Evolutionary conservation across 92 coral and sea anemone species (phyloP), one percentile per base, ranked within the genome.

Genomic region (Diadumene lineata): DNA sequence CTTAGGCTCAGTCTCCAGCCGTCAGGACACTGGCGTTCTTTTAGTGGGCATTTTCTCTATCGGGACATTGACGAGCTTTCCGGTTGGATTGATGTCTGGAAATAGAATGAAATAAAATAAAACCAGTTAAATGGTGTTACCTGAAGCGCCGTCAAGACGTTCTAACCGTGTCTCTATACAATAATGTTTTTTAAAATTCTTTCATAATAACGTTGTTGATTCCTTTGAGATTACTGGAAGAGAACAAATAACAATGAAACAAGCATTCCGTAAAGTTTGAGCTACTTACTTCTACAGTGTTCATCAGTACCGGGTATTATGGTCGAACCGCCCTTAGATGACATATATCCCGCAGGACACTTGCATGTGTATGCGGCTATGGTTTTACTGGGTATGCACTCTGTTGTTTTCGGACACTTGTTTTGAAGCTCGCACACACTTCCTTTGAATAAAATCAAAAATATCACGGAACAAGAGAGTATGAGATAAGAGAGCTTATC

Each of bases 331-430:
- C 72, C 62, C 34, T 28, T 33, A 70, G 75, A 70, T 4, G 75
- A 78, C 69, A 78, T 65, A 69, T 30, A 78, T 46, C 76, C 82
- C 43, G 32, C 67, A 58, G 75, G 75, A 43, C 82, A 78, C 32
- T 68, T 56, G 34, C 82, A 78, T 24, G 75, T 66, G 60, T 78
- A 78, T 9, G 43, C 68, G 13, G 75, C 82, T 27, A 63, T 44
- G 17, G 60, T n/a, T 31, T 50, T 43, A n/a, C 75, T 73, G 7
- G 55, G 11, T 1, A 67, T 58, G 26, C 82, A 78, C 24, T 78
- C 50, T 7, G 82, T 67, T 4, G 4, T 32, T 1, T 56, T 2
- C 24, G 82, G 75, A 19, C 82, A 78, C 50, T 68, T 29, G 72
- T 78, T 69, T 33, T 78, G 64, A 0, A 78, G 69, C 51, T 68